Evolutionary conservation across 2,888 invertebrate genomes (phyloP).

Genomic region (Torymus auratus): DNA sequence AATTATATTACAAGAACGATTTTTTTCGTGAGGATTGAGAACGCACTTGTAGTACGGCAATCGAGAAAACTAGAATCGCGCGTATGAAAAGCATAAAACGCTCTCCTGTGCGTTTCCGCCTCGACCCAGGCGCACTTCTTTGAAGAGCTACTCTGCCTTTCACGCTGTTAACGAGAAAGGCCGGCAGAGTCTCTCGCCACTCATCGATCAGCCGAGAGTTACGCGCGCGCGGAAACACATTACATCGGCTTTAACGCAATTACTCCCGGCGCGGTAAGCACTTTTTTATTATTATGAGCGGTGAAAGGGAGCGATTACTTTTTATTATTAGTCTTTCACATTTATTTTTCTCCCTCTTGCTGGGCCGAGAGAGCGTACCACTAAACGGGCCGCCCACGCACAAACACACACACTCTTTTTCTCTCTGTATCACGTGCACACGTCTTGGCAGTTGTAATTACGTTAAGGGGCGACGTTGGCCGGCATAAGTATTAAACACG

Average conservation of each 20-base stretch:
- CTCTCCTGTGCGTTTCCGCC: not conserved
- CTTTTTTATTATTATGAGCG: conserved; percentile 31
- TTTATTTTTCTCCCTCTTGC: not conserved
- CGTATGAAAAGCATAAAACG: not conserved
- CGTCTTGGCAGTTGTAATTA: too few relatives aligned
- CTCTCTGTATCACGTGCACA: too few relatives aligned
- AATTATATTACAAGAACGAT: too few relatives aligned
- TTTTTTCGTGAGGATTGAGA: too few relatives aligned
- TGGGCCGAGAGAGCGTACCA: too few relatives aligned
- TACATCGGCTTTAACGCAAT: conserved; percentile 41
- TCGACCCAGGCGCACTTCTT: not conserved
- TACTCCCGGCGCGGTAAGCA: conserved; percentile 1
- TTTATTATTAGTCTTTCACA: conserved; percentile 13
- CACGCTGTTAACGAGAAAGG: conserved; percentile 25
- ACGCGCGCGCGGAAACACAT: conserved; percentile 8
- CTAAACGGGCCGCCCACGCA: too few relatives aligned
- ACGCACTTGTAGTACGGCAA: not conserved
- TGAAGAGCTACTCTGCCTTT: not conserved
- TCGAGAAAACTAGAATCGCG: not conserved
- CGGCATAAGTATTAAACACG: too few relatives aligned
- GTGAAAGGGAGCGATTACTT: conserved; percentile 15
- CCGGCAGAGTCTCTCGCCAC: conserved; percentile 1
- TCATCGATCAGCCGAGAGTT: conserved; percentile 23
- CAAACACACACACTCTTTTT: too few relatives aligned
- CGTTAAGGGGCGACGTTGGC: too few relatives aligned